Percentiles rank a stretch among this genome's conserved stretches.
These are phyloP conservation scores for Ictalurus punctatus DNA, from an alignment of 2,113 vertebrate genomes.

Conservation along the genomic window DNA sequence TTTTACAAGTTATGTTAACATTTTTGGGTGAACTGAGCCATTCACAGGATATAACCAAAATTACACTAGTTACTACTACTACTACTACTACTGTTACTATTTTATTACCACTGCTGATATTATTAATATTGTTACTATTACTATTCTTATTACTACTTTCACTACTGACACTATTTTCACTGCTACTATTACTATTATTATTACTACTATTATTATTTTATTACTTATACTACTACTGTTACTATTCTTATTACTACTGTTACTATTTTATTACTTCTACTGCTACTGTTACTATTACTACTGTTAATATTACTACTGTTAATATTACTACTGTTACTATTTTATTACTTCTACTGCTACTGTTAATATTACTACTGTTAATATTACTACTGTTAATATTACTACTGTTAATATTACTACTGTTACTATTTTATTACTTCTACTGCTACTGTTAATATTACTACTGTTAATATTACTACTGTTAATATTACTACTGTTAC, in stretches of 20 bases:
- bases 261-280: not conserved
- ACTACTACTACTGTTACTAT: not conserved
- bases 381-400: not conserved
- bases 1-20: not conserved
- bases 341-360: not conserved
- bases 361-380: not conserved
- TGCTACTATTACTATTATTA: not conserved
- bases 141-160: not conserved
- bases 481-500: not conserved
- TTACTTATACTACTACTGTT: not conserved
- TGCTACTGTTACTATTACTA: not conserved
- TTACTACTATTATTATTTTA: no score
- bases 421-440: not conserved
- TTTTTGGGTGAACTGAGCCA: not conserved
- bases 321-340: not conserved
- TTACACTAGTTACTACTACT: not conserved
- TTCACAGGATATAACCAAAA: not conserved
- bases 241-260: not conserved
- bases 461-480: not conserved
- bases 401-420: no score
- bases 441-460: not conserved
- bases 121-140: not conserved
- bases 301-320: not conserved
- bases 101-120: no score
- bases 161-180: no score